These are phyloP conservation scores for Macropodus opercularis DNA, from an alignment of 2,797 vertebrate species.

Conservation along the genomic window DNA sequence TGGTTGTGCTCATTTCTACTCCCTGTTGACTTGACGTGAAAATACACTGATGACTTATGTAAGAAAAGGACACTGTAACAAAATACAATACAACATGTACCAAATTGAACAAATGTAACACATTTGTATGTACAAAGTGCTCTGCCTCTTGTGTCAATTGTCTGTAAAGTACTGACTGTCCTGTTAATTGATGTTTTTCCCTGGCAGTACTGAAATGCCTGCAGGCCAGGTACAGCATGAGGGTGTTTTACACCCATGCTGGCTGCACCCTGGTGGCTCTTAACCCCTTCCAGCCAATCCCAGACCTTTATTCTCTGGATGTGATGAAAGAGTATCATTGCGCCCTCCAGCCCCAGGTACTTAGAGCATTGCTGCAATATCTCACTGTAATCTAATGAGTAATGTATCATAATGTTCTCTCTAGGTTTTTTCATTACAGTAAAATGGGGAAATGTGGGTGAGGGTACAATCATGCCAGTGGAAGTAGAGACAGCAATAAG, in stretches of 20 bases:
- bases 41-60: background rate
- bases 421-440: no score
- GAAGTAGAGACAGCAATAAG: no score
- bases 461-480: no score
- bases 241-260: conserved; percentile 93
- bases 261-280: conserved; percentile 96
- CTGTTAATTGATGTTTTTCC: conserved; percentile 18
- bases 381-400: background rate
- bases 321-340: conserved; percentile 92
- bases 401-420: background rate
- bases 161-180: background rate
- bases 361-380: background rate
- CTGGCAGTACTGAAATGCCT: conserved; percentile 92
- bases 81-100: no score
- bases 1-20: background rate
- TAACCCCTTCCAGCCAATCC: conserved; percentile 92
- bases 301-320: conserved; percentile 88
- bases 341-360: conserved; percentile 90
- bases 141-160: background rate
- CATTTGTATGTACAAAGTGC: no score
- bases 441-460: background rate
- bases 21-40: background rate
- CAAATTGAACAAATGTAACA: no score
- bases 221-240: conserved; percentile 88
- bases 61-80: no score